Evolutionary conservation across 2,888 invertebrate species (phyloP), one percentile per base, ranked within the genome.

Genomic region (Amblyjoppa proteus): DNA sequence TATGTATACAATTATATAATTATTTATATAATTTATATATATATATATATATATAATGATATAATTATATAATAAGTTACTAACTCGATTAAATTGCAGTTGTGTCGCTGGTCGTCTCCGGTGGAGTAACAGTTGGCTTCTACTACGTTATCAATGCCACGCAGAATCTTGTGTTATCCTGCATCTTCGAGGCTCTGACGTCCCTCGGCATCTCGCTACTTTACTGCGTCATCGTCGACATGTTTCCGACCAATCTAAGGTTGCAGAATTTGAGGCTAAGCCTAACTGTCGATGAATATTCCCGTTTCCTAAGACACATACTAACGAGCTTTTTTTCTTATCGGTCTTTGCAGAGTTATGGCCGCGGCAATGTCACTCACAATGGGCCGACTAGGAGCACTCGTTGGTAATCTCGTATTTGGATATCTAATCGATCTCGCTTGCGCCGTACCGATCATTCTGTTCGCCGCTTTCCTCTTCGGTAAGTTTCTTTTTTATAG

Each of bases 211-310:
- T 97, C 93, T 97, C 97, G 94, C 95, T 97, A 82, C 96, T 97
- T 71, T 97, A 97, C 94, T 97, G 97, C 93, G 96, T 97, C 69
- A 96, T 97, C 94, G 97, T 97, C 86, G 97, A 97, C 93, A 94
- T 97, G 91, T 97, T 97, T 95, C 97, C 97, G 90, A 97, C 97
- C 84, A 97, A 97, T 94, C 95, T 97, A 93, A 96, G 97, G 97
- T 97, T 94, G 53, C 70, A 49, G 58, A 49, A 38, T 58, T 58
- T 69, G 16, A 64, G 28, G 51, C 61, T 34, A 28, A n/a, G 73
- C 16, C 64, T 20, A 61, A 38, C 6, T 49, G 3, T 49, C 13
- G 45, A 13, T 16, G 4, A 31, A 28, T 34, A 4, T 61, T 61
- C 5, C 16, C 28, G 6, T 16, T 16, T 61, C 16, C 31, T 31